phyloP scores from a whole-genome alignment of 2,113 vertebrate genomes.

The Ceyx margarethae region DNA sequence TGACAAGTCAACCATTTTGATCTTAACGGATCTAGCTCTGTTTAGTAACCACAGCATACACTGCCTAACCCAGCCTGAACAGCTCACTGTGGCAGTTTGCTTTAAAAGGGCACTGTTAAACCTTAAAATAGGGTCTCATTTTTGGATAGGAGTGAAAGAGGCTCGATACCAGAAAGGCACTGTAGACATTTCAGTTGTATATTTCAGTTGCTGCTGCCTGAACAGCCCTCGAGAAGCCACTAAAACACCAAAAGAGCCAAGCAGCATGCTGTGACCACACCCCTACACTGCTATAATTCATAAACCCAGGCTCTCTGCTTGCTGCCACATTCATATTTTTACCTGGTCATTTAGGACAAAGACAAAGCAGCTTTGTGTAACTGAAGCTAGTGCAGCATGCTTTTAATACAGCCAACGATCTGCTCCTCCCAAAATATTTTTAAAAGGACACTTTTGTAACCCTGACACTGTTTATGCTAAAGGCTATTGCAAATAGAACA shows the following conservation, averaged over 20 bases:
- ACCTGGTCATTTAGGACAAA: slow-evolving; percentile 24
- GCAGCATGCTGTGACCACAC: slow-evolving; percentile 28
- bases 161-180: neutral
- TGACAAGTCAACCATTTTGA: slow-evolving; percentile 57
- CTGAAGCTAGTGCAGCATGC: neutral
- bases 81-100: neutral
- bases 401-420: neutral
- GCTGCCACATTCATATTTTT: neutral
- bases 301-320: neutral
- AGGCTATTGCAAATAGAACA: neutral
- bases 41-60: slow-evolving; percentile 1
- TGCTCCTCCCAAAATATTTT: neutral
- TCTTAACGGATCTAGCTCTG: slow-evolving; percentile 17
- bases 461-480: neutral
- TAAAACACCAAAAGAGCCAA: neutral
- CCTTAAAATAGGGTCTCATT: slow-evolving; percentile 10
- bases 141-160: neutral
- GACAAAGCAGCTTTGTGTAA: slow-evolving; percentile 27
- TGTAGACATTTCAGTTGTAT: neutral
- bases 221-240: neutral
- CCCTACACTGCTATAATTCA: slow-evolving; percentile 34
- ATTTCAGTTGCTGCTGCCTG: neutral
- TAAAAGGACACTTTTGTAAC: neutral
- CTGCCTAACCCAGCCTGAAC: neutral
- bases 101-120: neutral